These are phyloP conservation scores for Clupea harengus DNA, from an alignment of 2,113 vertebrate genomes.

Conservation along the genomic window DNA sequence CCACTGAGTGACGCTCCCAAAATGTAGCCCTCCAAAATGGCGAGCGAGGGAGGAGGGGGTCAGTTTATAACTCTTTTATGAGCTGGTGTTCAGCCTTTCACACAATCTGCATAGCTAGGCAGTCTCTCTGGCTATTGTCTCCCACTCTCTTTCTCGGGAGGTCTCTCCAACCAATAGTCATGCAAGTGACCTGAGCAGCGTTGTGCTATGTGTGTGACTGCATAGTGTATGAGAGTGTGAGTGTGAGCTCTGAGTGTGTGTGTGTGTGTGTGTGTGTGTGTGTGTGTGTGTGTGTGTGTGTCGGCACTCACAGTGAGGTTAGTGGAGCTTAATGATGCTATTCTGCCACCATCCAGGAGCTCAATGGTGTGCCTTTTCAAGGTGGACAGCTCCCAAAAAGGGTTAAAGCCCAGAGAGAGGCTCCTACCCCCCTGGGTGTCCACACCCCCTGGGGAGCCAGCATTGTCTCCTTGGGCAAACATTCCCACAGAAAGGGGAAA, in stretches of 20 bases:
- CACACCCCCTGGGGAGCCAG: constrained; percentile 43
- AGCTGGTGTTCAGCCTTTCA: constrained; percentile 26
- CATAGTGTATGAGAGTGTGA: neutral
- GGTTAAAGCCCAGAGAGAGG: constrained; percentile 54
- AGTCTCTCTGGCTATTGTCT: constrained; percentile 19
- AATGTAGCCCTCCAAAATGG: constrained; percentile 29
- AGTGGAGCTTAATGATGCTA: constrained; percentile 59
- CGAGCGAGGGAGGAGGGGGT: constrained; percentile 13
- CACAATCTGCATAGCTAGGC: constrained; percentile 16
- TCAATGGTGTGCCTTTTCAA: constrained; percentile 53
- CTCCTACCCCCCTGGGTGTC: constrained; percentile 45
- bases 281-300: constrained; percentile 31
- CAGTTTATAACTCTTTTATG: constrained; percentile 41
- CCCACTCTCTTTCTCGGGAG: constrained; percentile 14
- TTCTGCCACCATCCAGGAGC: constrained; percentile 50
- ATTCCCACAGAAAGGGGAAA: constrained; percentile 83
- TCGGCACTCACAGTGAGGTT: constrained; percentile 50
- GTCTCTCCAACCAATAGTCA: constrained; percentile 26
- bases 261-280: constrained; percentile 14
- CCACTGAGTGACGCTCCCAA: constrained; percentile 13
- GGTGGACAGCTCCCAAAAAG: constrained; percentile 51
- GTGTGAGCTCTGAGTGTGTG: constrained; percentile 23
- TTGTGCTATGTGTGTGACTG: constrained; percentile 18
- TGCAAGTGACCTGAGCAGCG: constrained; percentile 17
- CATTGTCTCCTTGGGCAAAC: constrained; percentile 81